Percentiles rank a stretch among this genome's conserved stretches.
phyloP scores from a whole-genome alignment of 1,140 invertebrate species.

The Wasmannia auropunctata region DNA sequence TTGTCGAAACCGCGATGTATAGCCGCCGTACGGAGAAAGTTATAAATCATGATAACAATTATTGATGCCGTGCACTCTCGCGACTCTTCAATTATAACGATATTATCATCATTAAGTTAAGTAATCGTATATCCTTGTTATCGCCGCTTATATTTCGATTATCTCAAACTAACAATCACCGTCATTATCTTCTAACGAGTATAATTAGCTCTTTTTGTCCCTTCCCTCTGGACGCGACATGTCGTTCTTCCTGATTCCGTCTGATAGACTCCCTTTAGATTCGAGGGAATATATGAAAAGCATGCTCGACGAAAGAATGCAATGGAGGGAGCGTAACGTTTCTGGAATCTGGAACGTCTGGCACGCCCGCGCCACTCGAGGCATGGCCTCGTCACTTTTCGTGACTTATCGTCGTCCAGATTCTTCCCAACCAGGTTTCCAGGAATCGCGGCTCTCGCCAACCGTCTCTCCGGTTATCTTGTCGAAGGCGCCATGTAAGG shows the following conservation, averaged over 20 bases:
- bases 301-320: no score
- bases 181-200: neutral
- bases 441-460: conserved; percentile 14
- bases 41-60: conserved; percentile 48
- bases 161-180: neutral
- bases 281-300: neutral
- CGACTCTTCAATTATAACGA: neutral
- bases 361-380: neutral
- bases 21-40: conserved; percentile 12
- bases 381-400: conserved; percentile 25
- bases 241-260: neutral
- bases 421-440: neutral
- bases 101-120: conserved; percentile 28
- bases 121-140: conserved; percentile 34
- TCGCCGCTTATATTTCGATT: conserved; percentile 36
- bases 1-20: conserved; percentile 14
- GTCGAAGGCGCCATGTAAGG: conserved; percentile 43
- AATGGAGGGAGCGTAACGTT: neutral
- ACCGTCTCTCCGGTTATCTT: conserved; percentile 17
- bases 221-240: neutral
- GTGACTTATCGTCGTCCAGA: neutral
- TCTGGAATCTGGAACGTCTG: neutral
- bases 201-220: neutral
- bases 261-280: neutral
- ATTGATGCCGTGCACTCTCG: neutral